Conservation (phyloP, 2,113 vertebrate species). For the Percopsis transmontana region DNA sequence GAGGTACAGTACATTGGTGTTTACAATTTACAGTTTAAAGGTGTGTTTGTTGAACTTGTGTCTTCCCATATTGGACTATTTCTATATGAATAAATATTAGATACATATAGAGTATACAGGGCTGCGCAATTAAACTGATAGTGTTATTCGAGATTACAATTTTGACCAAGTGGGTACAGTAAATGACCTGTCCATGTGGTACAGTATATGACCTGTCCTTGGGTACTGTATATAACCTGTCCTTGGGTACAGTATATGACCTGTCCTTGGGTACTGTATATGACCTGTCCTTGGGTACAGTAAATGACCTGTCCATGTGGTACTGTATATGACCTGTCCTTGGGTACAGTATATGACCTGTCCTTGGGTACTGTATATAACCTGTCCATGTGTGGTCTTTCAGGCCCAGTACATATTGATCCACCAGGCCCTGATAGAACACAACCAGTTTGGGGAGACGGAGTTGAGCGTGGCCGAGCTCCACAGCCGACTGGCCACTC, state of each 20-base stretch:
- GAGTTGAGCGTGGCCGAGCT: constrained; percentile 86
- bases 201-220: too few relatives aligned
- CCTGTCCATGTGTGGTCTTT: neutral
- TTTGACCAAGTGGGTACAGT: too few relatives aligned
- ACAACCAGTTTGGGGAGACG: constrained; percentile 94
- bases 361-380: neutral
- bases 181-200: neutral
- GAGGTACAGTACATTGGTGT: constrained; percentile 79
- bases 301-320: neutral
- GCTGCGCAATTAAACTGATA: too few relatives aligned
- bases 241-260: neutral
- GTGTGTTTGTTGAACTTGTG: neutral
- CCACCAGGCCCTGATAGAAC: constrained; percentile 92
- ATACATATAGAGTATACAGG: too few relatives aligned
- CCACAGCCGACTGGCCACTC: constrained; percentile 75
- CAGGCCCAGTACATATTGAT: constrained; percentile 97
- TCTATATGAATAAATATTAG: too few relatives aligned
- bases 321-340: neutral
- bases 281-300: neutral
- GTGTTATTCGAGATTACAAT: too few relatives aligned
- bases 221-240: neutral
- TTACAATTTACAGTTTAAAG: neutral
- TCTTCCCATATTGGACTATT: too few relatives aligned
- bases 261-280: neutral
- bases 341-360: neutral